phyloP scores from a whole-genome alignment of 1,140 invertebrate species.

The Aphis gossypii region DNA sequence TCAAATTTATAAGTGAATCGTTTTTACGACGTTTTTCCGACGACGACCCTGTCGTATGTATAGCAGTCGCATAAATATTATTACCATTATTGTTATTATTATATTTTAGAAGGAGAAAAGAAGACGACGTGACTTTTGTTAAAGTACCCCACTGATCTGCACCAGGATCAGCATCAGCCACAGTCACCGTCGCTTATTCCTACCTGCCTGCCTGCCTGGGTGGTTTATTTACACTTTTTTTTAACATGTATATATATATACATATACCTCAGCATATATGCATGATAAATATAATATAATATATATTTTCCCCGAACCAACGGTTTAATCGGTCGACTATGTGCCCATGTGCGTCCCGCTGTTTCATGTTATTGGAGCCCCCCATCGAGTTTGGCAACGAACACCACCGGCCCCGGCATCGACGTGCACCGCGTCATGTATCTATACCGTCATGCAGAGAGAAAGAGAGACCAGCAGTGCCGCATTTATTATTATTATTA shows the following conservation, averaged over 20 bases:
- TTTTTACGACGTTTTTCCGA: slow-evolving; percentile 38
- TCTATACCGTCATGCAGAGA: neutral
- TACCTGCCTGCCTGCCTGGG: slow-evolving; percentile 33
- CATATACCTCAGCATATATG: neutral
- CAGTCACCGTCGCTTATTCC: neutral
- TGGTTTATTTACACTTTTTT: slow-evolving; percentile 52
- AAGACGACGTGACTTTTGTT: slow-evolving; percentile 37
- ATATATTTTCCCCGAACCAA: slow-evolving; percentile 39
- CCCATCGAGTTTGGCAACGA: slow-evolving; percentile 51
- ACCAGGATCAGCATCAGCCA: neutral
- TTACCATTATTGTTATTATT: slow-evolving; percentile 33
- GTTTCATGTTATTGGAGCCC: slow-evolving; percentile 50
- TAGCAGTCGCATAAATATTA: slow-evolving; percentile 22
- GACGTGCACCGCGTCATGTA: neutral
- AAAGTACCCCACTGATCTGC: slow-evolving; percentile 2
- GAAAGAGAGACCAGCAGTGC: neutral
- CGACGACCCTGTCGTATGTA: neutral
- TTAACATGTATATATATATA: neutral
- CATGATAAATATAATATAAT: slow-evolving; percentile 7
- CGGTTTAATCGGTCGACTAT: slow-evolving; percentile 45
- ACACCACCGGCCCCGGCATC: slow-evolving; percentile 25
- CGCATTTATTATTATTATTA: slow-evolving; percentile 41
- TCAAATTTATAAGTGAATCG: slow-evolving; percentile 45
- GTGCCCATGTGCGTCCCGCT: slow-evolving; percentile 28
- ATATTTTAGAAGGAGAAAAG: neutral